phyloP scores from a whole-genome alignment of 2,797 vertebrate genomes.

The Simalia tracyae region DNA sequence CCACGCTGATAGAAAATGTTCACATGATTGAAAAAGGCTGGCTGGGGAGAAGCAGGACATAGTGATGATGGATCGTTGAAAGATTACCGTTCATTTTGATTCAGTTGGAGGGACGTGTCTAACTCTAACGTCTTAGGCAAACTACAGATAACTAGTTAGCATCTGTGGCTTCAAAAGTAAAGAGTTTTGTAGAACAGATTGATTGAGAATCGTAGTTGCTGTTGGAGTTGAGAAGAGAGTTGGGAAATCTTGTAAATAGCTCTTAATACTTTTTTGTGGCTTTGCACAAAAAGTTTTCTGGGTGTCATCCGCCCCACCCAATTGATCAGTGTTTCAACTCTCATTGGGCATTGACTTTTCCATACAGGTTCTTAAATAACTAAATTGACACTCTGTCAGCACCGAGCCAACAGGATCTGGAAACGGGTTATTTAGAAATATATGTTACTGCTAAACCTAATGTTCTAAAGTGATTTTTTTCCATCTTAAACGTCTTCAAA shows the following conservation, averaged over 20 bases:
- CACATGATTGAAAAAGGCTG: neutral
- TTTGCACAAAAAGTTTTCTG: neutral
- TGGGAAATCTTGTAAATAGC: neutral
- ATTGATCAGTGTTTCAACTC: slow-evolving; percentile 14
- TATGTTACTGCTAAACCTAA: slow-evolving; percentile 18
- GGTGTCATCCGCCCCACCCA: neutral
- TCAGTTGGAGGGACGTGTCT: neutral
- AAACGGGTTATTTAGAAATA: slow-evolving; percentile 46
- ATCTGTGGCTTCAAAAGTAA: neutral
- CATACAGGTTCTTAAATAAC: slow-evolving; percentile 36
- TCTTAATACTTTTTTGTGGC: neutral
- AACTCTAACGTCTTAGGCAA: neutral
- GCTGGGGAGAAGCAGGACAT: neutral
- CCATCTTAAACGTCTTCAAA: slow-evolving; percentile 20
- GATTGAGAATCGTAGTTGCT: neutral
- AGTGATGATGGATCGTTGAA: neutral
- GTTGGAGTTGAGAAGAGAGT: neutral
- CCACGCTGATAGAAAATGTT: neutral
- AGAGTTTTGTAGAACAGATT: neutral
- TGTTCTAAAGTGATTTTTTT: slow-evolving; percentile 31
- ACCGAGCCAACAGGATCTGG: slow-evolving; percentile 47
- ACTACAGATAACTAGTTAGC: neutral
- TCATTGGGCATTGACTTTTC: slow-evolving; percentile 6
- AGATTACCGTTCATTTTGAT: neutral
- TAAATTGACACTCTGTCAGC: slow-evolving; percentile 12